These are phyloP conservation scores for Anthrax anthrax DNA, from an alignment of 2,888 invertebrate genomes.

Conservation along the genomic window DNA sequence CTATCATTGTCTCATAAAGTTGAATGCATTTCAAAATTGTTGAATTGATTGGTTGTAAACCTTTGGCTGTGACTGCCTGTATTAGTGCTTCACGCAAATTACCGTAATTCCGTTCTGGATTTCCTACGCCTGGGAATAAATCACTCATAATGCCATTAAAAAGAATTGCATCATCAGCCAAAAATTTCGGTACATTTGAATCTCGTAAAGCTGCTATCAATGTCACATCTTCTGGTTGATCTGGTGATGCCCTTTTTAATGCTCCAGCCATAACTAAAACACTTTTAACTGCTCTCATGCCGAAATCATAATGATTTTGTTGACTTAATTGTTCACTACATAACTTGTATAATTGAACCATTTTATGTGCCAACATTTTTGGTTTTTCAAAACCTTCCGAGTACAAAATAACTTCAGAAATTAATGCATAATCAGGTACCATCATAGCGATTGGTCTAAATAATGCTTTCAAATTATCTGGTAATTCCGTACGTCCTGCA, in stretches of 20 bases:
- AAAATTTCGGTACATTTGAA: conserved; percentile 80
- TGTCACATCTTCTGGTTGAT: conserved; percentile 70
- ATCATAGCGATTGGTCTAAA: conserved; percentile 84
- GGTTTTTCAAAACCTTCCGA: conserved; percentile 87
- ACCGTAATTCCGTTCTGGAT: conserved; percentile 70
- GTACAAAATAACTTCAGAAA: conserved; percentile 85
- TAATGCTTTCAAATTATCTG: conserved; percentile 75
- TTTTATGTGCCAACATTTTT: conserved; percentile 72
- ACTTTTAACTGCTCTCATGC: conserved; percentile 87
- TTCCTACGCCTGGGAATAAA: conserved; percentile 67
- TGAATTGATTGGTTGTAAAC: conserved; percentile 47
- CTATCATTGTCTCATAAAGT: conserved; percentile 79
- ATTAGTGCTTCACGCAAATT: conserved; percentile 51
- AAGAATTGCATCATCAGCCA: conserved; percentile 67
- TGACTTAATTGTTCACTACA: conserved; percentile 84
- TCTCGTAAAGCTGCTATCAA: conserved; percentile 74
- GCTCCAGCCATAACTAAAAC: conserved; percentile 88
- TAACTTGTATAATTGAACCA: conserved; percentile 85
- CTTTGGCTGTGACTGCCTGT: conserved; percentile 38
- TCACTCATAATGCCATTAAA: conserved; percentile 83
- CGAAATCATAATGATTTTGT: conserved; percentile 86
- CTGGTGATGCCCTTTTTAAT: conserved; percentile 69
- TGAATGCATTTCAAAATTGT: conserved; percentile 45
- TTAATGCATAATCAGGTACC: conserved; percentile 80
- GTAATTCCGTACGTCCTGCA: conserved; percentile 76